Evolutionary conservation across 2,113 vertebrate species (phyloP).

Genomic region (Eulemur rufifrons): DNA sequence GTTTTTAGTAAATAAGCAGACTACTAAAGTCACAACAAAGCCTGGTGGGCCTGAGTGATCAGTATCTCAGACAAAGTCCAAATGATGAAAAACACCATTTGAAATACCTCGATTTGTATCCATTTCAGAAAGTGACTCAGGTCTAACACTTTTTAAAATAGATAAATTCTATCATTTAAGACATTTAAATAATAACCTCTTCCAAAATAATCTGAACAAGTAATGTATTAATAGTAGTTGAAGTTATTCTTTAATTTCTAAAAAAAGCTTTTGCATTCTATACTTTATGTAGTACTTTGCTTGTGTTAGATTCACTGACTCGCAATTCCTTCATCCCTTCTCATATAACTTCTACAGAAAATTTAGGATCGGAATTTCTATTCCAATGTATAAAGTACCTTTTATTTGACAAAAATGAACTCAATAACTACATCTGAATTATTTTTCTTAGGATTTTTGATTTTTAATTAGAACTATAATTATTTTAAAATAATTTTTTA

Average conservation of each 20-base stretch:
- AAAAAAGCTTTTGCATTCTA: background rate
- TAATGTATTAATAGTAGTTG: background rate
- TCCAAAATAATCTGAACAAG: conserved; percentile 27
- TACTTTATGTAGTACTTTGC: background rate
- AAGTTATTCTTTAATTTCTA: conserved; percentile 38
- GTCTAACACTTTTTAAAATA: conserved; percentile 14
- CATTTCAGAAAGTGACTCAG: conserved; percentile 11
- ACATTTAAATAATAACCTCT: background rate
- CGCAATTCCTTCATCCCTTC: conserved; percentile 13
- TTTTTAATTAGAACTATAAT: background rate
- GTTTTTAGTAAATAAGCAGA: conserved; percentile 1
- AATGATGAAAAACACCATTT: conserved; percentile 28
- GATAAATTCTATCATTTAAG: background rate
- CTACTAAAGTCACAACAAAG: conserved; percentile 14
- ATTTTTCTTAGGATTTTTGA: conserved; percentile 16
- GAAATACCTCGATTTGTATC: conserved; percentile 9
- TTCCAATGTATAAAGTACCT: background rate
- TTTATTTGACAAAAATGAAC: conserved; percentile 16
- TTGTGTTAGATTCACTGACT: background rate
- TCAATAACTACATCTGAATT: conserved; percentile 38
- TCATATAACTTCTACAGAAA: background rate
- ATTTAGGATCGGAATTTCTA: background rate
- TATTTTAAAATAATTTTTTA: conserved; percentile 22
- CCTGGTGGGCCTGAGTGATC: background rate
- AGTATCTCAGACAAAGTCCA: background rate